Evolutionary conservation across 2,888 invertebrate species (phyloP), one percentile per base, ranked within the genome.

Genomic region (Neuroscelio doddi): DNA sequence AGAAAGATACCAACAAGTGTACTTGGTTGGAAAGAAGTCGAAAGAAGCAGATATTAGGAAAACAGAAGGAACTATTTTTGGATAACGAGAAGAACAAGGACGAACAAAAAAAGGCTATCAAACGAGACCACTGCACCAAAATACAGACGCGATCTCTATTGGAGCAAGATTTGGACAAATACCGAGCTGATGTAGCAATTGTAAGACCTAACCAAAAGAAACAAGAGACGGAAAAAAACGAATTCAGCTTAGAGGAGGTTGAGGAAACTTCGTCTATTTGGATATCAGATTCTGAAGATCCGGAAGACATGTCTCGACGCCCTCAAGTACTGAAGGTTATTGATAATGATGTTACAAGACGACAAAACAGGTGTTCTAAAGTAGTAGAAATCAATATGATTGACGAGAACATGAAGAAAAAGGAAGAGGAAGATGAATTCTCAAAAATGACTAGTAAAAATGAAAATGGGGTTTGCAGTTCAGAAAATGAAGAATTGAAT

Each of bases 261-360:
- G 80, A 82, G 44, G 79, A 80, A 27, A 77, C 72, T 26, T 80
- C 80, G 52, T 80, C 82, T 7, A 64, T 69, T 39, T 74, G 71
- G 70, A 68, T 72, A 53, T 69, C 71, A 9, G 74, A 71, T 32
- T 24, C 64, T 30, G 77, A 81, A 24, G 81, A 81, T 1, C 55
- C 66, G 16, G 78, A 79, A 41, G 82, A 84, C 21, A 84, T 84
- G 85, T 84, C 84, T 27, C 76, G 84, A 34, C 76, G 85, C 45
- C 84, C 85, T 1, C 84, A 84, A 61, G 73, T 85, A 9, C 70
- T 85, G 10, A 82, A 82, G 52, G 73, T 85, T 26, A 75, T 82
- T 36, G 85, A 85, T 52, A 83, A 77, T 41, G 83, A 83, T 47
- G 76, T 83, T 10, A 84, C 83, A 1, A 81, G 72, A 36, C 45